Base-by-base conservation (phyloP, 2,888 invertebrate species). In the Coelinius sp. region DNA sequence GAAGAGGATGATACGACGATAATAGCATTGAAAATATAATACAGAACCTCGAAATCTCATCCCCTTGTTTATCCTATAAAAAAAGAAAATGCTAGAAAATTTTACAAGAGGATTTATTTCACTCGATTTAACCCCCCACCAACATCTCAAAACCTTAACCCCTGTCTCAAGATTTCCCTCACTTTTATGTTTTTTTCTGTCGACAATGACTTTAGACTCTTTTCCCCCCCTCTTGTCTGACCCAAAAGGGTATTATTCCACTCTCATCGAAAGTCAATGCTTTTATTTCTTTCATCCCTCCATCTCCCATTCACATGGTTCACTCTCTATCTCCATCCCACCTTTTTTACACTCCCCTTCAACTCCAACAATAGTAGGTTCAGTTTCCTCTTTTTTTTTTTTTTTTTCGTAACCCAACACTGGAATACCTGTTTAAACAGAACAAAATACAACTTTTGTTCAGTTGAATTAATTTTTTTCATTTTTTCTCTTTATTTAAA, bases 111-210 rank as follows among this genome's bases (percentile, higher is more conserved):
- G 49, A 63, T 67, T 71, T 62, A 71, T 63, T 35, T 68, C 63
- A 63, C 41, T 67, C 49, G 52, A 71, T 63, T 71, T 71, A 53
- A 49, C 38, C 24, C 44, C n/a, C 24, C 63, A 44, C 59, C 49
- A 53, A 63, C 62, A 62, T 71, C 49, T 71, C 53, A 59, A 71
- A 66, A 59, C 35, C 35, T 35, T n/a, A 41, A n/a, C 41, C n/a
- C 41, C n/a, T n/a, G 12, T 41, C n/a, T n/a, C 41, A 41, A 41
- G 41, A 41, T 41, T 41, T 41, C n/a, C n/a, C 20, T 25, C 17
- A 31, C n/a, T 24, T 53, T 25, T 25, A 53, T 53, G n/a, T 22
- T 53, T 25, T 63, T 27, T 62, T 31, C 53, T 24, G 8, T 17
- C 38, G 35, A 63, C 52, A 25, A 65, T 70, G 64, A 70, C 64